Evolutionary conservation across 2,113 vertebrate species (phyloP).

Genomic region (Zosterops borbonicus): DNA sequence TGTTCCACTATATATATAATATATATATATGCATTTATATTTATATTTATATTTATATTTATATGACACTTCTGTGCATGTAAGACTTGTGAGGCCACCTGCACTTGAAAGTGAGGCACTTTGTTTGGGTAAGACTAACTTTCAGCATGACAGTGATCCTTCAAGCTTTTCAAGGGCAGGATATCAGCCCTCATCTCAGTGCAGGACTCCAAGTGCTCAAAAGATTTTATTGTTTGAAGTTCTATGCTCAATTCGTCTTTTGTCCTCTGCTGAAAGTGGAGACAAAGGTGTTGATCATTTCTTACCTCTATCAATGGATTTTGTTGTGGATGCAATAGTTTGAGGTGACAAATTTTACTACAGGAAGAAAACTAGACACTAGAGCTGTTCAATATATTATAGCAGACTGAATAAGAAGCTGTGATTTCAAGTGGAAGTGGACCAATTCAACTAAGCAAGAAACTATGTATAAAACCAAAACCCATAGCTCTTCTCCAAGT

Average conservation of each 20-base stretch:
- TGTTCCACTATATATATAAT: not conserved
- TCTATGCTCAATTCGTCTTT: not conserved
- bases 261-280: not conserved
- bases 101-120: not conserved
- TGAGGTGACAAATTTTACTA: not conserved
- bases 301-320: not conserved
- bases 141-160: not conserved
- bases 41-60: not conserved
- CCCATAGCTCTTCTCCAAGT: not conserved
- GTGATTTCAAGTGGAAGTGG: not conserved
- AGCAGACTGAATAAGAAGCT: not conserved
- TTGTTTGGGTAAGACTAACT: not conserved
- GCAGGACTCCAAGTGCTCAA: not conserved
- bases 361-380: not conserved
- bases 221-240: not conserved
- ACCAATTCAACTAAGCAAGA: not conserved
- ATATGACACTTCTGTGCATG: not conserved
- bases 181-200: not conserved
- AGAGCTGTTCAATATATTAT: not conserved
- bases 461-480: not conserved
- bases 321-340: not conserved
- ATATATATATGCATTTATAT: not conserved
- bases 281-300: not conserved
- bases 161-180: not conserved
- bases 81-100: accelerated